These are phyloP conservation scores for Nettapus auritus DNA, from an alignment of 2,113 vertebrate species.

Conservation along the genomic window DNA sequence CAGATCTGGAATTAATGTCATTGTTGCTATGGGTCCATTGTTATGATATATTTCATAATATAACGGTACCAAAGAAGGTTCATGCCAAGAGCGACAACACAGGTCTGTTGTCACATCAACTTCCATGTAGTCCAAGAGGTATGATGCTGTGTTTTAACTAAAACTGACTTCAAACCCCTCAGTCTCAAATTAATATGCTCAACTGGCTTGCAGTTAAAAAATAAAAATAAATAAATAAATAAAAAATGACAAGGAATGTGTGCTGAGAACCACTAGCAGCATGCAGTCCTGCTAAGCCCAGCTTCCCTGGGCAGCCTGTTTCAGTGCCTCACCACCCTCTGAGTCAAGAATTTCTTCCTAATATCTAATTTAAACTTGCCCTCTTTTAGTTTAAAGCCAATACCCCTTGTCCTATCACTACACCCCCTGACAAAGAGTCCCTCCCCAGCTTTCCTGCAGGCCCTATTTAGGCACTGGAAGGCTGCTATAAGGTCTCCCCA, in stretches of 20 bases:
- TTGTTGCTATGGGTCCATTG: background rate
- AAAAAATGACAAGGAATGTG: background rate
- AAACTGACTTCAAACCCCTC: background rate
- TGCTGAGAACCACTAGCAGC: background rate
- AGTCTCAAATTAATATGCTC: conserved; percentile 1
- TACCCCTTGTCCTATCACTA: background rate
- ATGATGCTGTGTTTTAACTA: conserved; percentile 1
- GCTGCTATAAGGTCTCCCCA: background rate
- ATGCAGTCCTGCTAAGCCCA: background rate
- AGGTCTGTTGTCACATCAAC: conserved; percentile 13
- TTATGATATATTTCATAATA: background rate
- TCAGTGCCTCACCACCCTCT: background rate
- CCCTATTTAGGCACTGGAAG: background rate
- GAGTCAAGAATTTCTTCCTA: background rate
- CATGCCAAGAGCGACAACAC: background rate
- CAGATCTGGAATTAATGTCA: background rate
- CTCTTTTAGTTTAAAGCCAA: background rate
- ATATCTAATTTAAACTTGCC: background rate
- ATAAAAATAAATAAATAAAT: background rate
- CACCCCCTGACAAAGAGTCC: background rate
- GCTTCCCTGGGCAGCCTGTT: background rate
- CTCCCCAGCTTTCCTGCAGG: background rate
- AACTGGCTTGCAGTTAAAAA: background rate
- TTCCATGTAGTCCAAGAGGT: background rate
- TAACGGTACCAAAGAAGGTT: background rate